Evolutionary conservation across 37 sponge, comb jelly and placozoan genomes (phyloP), one percentile per base, ranked within the genome.

Genomic region (Lycopodina hypogea): DNA sequence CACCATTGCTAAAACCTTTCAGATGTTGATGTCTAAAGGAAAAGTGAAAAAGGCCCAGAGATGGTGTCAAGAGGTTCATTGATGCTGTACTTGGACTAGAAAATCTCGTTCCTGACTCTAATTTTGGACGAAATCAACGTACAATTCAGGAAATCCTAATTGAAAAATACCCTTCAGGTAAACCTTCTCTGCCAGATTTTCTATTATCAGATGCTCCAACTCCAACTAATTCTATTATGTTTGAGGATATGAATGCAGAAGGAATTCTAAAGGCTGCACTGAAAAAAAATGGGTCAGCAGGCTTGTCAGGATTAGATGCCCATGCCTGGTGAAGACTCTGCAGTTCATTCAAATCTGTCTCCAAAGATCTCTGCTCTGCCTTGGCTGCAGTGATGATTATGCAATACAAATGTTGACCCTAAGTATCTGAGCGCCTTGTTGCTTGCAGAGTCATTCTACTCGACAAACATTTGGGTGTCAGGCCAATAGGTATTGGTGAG

Each of bases 271-370:
- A 24, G 34, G 79, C 79, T 1, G 56, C 79, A 36, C 55, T 85
- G 39, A 32, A 84, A 17, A 68, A 71, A 0, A 30, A 33, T 21
- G 84, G 77, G 12, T 59, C 84, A 28, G 84, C 84, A 56, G 84
- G 84, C 36, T 77, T 42, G n/a, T 77, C 84, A 9, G 84, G 84
- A 14, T 29, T 84, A 15, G 84, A 84, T 69, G 84, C 77, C 3
- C 38, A 84, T 69, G 76, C 76, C 29, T 24, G 74, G 55, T 0
- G 83, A 52, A 18, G 83, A n/a, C 22, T 84, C 63, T 84, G 78
- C 53, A 36, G 71, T 22, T 86, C 80, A 7, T 87, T 87, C 60
- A 41, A 56, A 70, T 15, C 72, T 37, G 81, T 78, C 17, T 76
- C 82, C 23, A 18, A 29, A 11, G 24, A 68, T 34, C 77, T 80